These are phyloP conservation scores for Delia radicum DNA, from an alignment of 1,140 invertebrate species.

Conservation along the genomic window DNA sequence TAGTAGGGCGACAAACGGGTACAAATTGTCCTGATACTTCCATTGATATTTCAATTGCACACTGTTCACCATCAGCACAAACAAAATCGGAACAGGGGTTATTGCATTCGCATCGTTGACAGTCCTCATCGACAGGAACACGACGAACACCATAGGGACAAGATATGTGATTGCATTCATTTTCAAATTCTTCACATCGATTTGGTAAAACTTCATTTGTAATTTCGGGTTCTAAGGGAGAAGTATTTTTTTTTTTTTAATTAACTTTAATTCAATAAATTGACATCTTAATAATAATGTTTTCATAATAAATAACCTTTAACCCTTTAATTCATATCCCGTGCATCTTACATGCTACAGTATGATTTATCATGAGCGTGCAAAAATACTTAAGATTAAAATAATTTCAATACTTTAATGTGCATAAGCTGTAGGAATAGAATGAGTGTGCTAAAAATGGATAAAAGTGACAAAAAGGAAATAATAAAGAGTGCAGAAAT, in stretches of 20 bases:
- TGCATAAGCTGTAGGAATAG: neutral
- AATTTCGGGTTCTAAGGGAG: neutral
- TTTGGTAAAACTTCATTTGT: constrained; percentile 36
- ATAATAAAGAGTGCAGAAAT: neutral
- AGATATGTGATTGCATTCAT: constrained; percentile 62
- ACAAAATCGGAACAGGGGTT: constrained; percentile 69
- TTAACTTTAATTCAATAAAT: neutral
- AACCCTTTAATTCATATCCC: neutral
- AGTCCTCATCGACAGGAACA: constrained; percentile 66
- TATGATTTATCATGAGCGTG: neutral
- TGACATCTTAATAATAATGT: too few relatives aligned
- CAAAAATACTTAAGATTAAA: neutral
- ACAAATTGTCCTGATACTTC: constrained; percentile 56
- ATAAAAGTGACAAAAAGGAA: neutral
- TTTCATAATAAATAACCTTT: too few relatives aligned
- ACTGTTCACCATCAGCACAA: constrained; percentile 68
- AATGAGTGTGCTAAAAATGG: neutral
- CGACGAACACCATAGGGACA: constrained; percentile 78
- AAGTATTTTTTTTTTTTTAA: constrained; percentile 26
- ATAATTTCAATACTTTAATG: neutral
- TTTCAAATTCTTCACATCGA: constrained; percentile 60
- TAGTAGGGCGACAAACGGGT: constrained; percentile 68
- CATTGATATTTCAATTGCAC: constrained; percentile 63
- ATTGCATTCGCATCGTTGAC: constrained; percentile 73
- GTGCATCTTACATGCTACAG: constrained; percentile 30